Evolutionary conservation across 2,888 invertebrate species (phyloP).

Genomic region (Chelonus formosanus): DNA sequence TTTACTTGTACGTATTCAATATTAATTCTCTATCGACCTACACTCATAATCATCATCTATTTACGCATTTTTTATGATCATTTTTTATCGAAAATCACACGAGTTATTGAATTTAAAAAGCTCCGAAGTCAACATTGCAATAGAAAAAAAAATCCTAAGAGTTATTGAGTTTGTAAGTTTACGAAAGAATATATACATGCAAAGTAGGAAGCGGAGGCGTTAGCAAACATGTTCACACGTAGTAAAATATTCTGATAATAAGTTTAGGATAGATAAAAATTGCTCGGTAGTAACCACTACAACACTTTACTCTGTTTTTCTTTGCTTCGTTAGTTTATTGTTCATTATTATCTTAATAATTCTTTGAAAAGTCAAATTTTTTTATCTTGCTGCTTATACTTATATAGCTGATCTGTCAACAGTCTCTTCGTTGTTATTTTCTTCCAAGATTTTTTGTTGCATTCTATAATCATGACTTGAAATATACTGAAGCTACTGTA

Average conservation of each 20-base stretch:
- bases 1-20: constrained; percentile 16
- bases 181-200: constrained; percentile 1
- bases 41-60: background rate
- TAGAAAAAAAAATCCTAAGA: background rate
- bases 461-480: too few species aligned
- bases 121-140: background rate
- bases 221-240: constrained; percentile 15
- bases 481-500: too few species aligned
- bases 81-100: background rate
- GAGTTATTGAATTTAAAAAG: too few species aligned
- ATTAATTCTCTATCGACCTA: constrained; percentile 8
- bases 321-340: background rate
- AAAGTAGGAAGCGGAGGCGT: background rate
- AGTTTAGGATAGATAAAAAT: constrained; percentile 51
- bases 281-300: constrained; percentile 46
- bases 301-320: background rate
- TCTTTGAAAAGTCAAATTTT: constrained; percentile 3
- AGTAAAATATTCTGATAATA: constrained; percentile 42
- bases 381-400: constrained; percentile 1
- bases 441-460: too few species aligned
- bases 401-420: background rate
- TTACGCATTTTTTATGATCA: background rate
- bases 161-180: constrained; percentile 20
- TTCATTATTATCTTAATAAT: background rate
- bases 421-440: too few species aligned